Conservation (phyloP, 37 sponge, comb jelly and placozoan species). For the Dysidea cf. avara region DNA sequence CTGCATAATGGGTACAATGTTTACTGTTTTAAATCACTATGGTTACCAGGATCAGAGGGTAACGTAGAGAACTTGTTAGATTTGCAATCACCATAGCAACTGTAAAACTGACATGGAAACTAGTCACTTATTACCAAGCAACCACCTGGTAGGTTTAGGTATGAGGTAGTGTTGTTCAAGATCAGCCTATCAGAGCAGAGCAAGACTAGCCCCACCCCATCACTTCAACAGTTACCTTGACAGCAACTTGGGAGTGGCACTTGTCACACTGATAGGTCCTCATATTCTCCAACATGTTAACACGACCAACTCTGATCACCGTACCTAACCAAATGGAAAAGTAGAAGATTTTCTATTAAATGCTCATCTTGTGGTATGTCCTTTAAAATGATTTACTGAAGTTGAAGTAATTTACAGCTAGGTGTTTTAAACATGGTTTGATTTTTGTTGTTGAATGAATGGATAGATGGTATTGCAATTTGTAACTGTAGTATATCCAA, state of each 20-base stretch:
- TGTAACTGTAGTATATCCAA: too few species aligned
- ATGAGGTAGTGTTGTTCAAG: conserved; percentile 62
- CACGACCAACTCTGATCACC: conserved; percentile 37
- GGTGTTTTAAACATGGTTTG: too few species aligned
- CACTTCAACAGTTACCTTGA: too few species aligned
- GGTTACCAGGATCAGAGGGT: not conserved
- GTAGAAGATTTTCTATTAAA: not conserved
- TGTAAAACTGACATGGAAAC: not conserved
- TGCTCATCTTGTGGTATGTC: not conserved
- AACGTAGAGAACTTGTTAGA: conserved; percentile 38
- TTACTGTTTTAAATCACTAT: not conserved
- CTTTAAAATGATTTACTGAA: too few species aligned
- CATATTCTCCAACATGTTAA: conserved; percentile 64
- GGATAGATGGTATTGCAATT: too few species aligned
- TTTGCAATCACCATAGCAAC: conserved; percentile 30
- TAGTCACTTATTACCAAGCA: not conserved
- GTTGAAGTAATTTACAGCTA: too few species aligned
- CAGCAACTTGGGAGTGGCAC: conserved; percentile 50
- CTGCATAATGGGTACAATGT: not conserved
- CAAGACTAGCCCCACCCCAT: too few species aligned
- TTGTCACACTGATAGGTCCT: conserved; percentile 48
- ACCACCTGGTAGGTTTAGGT: conserved; percentile 54
- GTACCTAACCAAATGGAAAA: conserved; percentile 41
- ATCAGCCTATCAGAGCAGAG: conserved; percentile 58
- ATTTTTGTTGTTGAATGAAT: too few species aligned